phyloP scores from a whole-genome alignment of 2,113 vertebrate genomes.

The Phycodurus eques region DNA sequence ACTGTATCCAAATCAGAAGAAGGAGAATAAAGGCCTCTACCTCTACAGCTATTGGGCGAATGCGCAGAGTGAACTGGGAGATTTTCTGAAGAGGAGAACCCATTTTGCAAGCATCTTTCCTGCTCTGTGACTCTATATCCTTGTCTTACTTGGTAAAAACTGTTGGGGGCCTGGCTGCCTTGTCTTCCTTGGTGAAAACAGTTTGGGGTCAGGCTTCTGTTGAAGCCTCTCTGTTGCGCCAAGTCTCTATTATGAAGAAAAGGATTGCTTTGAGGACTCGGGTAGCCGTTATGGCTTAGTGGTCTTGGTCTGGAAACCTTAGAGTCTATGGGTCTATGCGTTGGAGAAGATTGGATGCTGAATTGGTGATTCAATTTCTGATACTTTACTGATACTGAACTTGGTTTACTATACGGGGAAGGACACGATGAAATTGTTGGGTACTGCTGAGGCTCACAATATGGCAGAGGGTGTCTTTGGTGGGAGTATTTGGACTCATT shows the following conservation, averaged over 20 bases:
- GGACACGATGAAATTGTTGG: conserved; percentile 25
- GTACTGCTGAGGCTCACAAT: conserved; percentile 26
- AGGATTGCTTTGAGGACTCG: conserved; percentile 19
- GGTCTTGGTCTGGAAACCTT: conserved; percentile 25
- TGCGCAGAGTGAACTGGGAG: conserved; percentile 22
- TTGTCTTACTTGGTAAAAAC: conserved; percentile 22
- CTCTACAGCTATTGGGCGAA: conserved; percentile 29
- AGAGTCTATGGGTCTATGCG: conserved; percentile 26
- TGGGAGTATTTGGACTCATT: conserved; percentile 37
- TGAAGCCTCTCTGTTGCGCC: conserved; percentile 36
- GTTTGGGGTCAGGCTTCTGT: conserved; percentile 23
- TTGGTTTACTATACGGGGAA: conserved; percentile 22
- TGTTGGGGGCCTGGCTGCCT: conserved; percentile 18
- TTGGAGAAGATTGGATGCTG: conserved; percentile 32
- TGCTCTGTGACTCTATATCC: conserved; percentile 33
- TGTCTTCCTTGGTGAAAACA: conserved; percentile 24
- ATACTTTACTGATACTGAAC: conserved; percentile 1
- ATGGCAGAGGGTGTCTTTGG: conserved; percentile 29
- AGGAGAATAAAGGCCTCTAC: conserved; percentile 40
- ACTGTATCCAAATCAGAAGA: conserved; percentile 40
- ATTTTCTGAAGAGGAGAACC: conserved; percentile 51
- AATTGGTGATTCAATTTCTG: conserved; percentile 31
- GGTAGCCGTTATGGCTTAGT: conserved; percentile 43
- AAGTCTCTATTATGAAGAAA: conserved; percentile 33
- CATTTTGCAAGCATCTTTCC: conserved; percentile 42